Evolutionary conservation across 2,797 vertebrate species (phyloP), one percentile per base, ranked within the genome.

Genomic region (Crossoptilon crossoptilon): DNA sequence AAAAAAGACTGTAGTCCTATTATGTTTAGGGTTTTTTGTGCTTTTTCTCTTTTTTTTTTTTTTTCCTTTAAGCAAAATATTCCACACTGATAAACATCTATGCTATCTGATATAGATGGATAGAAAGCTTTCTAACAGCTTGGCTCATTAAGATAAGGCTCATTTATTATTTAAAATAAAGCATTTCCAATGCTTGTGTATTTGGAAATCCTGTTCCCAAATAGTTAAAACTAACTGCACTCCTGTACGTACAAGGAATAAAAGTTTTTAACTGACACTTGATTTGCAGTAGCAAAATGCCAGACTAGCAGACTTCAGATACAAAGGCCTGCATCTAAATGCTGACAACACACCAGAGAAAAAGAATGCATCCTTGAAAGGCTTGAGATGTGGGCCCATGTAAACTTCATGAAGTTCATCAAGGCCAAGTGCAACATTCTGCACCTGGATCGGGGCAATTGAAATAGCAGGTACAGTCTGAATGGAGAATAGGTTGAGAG

Each of bases 81-180:
- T 77, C 37, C 31, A 43, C 31, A 35, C 22, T 66, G 46, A 90
- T 69, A 51, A 86, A 88, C 11, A 72, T 67, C 55, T 55, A 13
- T 70, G 59, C 17, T 49, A 39, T 8, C 74, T 31, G 8, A 64
- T 60, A 27, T 67, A 53, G 24, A 51, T 49, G 27, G 37, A 92
- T 19, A 26, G 11, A 85, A 93, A 88, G 37, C 37, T 88, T 81
- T 87, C n/a, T 21, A 84, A 67, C 29, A 70, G 27, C 17, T 69
- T 79, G 24, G 81, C 76, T 83, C 39, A 76, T 79, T 73, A 39
- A 68, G 24, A 76, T 68, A 60, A 84, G 10, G 24, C 27, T 70
- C 55, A 74, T 67, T 83, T 73, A 56, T 71, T 86, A 6, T 24
- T 70, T 44, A 48, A 87, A 94, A 90, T 62, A 87, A 74, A 94